Percentiles rank a stretch among this genome's conserved stretches.
Conservation (phyloP, 2,888 invertebrate genomes). For the Drosophila meridiana region DNA sequence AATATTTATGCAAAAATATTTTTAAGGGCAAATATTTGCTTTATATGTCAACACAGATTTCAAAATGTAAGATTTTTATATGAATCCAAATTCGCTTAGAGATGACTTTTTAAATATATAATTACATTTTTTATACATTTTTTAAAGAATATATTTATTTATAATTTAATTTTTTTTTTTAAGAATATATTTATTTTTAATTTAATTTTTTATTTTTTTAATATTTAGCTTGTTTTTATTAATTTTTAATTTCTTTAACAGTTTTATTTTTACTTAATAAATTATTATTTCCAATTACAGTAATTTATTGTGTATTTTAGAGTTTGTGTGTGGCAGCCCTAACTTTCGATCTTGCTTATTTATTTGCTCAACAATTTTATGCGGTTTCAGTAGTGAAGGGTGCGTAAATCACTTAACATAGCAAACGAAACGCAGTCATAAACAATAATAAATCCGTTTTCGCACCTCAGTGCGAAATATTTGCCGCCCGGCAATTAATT, state of each 20-base stretch:
- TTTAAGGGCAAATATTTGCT: constrained; percentile 6
- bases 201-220: not conserved
- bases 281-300: too few relatives aligned
- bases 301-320: not conserved
- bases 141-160: too few relatives aligned
- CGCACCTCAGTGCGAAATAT: constrained; percentile 32
- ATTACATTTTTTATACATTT: not conserved
- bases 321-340: too few relatives aligned
- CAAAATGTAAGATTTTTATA: not conserved
- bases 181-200: not conserved
- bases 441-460: constrained; percentile 18
- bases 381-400: constrained; percentile 11
- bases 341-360: not conserved
- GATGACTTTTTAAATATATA: not conserved
- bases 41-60: not conserved
- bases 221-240: too few relatives aligned
- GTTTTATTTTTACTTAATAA: too few relatives aligned
- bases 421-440: constrained; percentile 7
- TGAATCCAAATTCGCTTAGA: not conserved
- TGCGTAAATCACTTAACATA: constrained; percentile 30
- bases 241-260: too few relatives aligned
- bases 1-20: constrained; percentile 5
- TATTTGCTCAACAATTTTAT: not conserved
- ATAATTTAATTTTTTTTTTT: not conserved
- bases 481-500: constrained; percentile 43